Percentiles rank a stretch among this genome's conserved stretches.
Evolutionary conservation across 2,797 vertebrate genomes (phyloP).

Genomic region (Alca torda): DNA sequence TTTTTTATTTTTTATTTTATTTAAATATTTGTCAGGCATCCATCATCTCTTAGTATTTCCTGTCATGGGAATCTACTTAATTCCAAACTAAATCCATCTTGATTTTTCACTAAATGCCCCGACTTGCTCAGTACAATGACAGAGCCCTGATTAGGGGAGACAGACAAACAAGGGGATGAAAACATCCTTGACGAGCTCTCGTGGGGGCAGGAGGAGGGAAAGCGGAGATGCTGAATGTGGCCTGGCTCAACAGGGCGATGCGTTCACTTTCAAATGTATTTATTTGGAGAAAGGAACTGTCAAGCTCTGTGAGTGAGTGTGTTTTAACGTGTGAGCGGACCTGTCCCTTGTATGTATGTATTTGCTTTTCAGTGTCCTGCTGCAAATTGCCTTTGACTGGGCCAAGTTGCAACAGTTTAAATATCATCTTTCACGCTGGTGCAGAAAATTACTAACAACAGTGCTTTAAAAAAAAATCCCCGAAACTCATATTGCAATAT

Average conservation of each 20-base stretch:
- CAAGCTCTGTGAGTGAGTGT: not conserved
- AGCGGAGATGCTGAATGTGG: not conserved
- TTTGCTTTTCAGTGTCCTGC: slow-evolving; percentile 19
- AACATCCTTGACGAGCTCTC: not conserved
- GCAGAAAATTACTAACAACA: not conserved
- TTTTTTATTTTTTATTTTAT: not conserved
- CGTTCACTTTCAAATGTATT: not conserved
- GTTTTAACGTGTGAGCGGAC: not conserved
- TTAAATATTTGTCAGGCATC: slow-evolving; percentile 53
- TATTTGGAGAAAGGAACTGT: not conserved
- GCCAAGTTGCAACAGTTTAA: not conserved
- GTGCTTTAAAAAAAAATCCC: not conserved
- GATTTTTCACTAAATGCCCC: slow-evolving; percentile 35
- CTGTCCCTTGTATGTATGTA: not conserved
- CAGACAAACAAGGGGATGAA: not conserved
- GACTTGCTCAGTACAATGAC: not conserved
- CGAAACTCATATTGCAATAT: not conserved
- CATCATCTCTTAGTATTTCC: slow-evolving; percentile 46
- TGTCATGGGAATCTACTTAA: slow-evolving; percentile 16
- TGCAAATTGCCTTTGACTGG: slow-evolving; percentile 34
- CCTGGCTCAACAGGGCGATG: not conserved
- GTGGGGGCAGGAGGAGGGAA: not conserved
- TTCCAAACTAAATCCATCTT: slow-evolving; percentile 32
- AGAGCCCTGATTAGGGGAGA: not conserved
- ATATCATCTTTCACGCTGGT: not conserved